Base-by-base conservation (phyloP, 2,797 vertebrate genomes). In the Hafferia zeledoni region DNA sequence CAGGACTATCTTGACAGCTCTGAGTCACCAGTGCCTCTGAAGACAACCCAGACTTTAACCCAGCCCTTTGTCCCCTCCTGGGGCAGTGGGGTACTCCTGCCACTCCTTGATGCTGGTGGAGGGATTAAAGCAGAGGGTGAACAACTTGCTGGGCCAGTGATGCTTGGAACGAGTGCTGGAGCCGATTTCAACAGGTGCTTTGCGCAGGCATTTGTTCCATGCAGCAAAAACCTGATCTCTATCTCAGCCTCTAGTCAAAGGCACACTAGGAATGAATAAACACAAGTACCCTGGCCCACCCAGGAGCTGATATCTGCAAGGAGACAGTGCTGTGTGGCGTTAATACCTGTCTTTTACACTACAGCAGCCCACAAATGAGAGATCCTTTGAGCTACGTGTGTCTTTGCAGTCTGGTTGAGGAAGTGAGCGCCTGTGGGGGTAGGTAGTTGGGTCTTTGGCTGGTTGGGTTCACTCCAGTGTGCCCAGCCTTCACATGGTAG, bases 401-500 rank as follows among this genome's bases (percentile, higher is more conserved):
- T 94, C 80, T 67, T 80, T 88, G 53, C 17, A 44, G 43, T 79
- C 75, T 72, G 35, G 7, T 1, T 47, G 47, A n/a, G 50, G n/a
- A 86, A 86, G 56, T 1, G 5, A 72, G 55, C 86, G 47, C 78
- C 77, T 57, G 27, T 78, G 18, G 27, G 60, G 14, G 31, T 68
- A 65, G 86, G 46, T 43, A 63, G 14, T 55, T 69, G 70, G 19
- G 33, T 67, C 41, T 84, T 50, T 83, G 83, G 14, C 46, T 1
- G 0, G 11, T 2, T 57, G 35, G 63, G 14, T 63, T 89, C 47
- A 20, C 11, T 76, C 28, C 78, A 47, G 39, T 1, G 0, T 24
- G 25, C 52, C 72, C 75, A 76, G 35, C 35, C 78, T 27, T 72
- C 70, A 2, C 1, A 2, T n/a, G 60, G 25, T 33, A 87, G 33